Conservation (phyloP, 2,888 invertebrate species). For the Synanthedon myopaeformis region DNA sequence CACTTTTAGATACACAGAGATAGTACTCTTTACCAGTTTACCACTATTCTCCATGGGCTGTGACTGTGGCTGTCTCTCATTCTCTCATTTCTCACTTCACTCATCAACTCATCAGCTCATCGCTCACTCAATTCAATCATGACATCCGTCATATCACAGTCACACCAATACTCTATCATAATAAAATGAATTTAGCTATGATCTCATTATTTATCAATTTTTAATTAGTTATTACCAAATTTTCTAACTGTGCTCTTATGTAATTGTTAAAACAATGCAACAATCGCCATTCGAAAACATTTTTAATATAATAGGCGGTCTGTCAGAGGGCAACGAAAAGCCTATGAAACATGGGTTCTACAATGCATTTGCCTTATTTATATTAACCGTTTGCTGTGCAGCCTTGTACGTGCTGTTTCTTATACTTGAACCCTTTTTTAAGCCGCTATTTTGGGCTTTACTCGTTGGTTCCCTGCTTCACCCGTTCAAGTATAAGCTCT, state of each 20-base stretch:
- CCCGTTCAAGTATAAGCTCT: conserved; percentile 89
- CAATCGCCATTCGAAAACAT: conserved; percentile 76
- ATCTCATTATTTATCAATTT: conserved; percentile 25
- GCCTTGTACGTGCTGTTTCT: conserved; percentile 84
- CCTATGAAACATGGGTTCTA: conserved; percentile 93
- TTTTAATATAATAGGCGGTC: conserved; percentile 74
- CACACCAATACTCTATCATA: too few relatives aligned
- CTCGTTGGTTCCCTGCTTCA: conserved; percentile 97
- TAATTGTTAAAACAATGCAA: conserved; percentile 30
- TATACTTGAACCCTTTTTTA: conserved; percentile 90
- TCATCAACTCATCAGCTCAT: too few relatives aligned
- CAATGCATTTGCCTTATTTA: conserved; percentile 85
- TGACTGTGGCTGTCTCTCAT: too few relatives aligned
- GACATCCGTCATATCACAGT: too few relatives aligned
- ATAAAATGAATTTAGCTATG: conserved; percentile 18
- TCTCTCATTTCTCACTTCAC: too few relatives aligned
- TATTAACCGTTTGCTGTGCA: conserved; percentile 75
- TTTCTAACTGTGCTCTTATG: not conserved
- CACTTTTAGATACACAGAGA: too few relatives aligned
- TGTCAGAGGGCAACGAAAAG: conserved; percentile 85
- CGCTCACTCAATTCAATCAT: too few relatives aligned
- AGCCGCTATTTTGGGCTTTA: conserved; percentile 95
- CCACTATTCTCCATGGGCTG: too few relatives aligned
- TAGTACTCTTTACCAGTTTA: too few relatives aligned
- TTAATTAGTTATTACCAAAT: not conserved